Evolutionary conservation across 1,140 invertebrate genomes (phyloP), one percentile per base, ranked within the genome.

Genomic region (Cotesia glomerata): DNA sequence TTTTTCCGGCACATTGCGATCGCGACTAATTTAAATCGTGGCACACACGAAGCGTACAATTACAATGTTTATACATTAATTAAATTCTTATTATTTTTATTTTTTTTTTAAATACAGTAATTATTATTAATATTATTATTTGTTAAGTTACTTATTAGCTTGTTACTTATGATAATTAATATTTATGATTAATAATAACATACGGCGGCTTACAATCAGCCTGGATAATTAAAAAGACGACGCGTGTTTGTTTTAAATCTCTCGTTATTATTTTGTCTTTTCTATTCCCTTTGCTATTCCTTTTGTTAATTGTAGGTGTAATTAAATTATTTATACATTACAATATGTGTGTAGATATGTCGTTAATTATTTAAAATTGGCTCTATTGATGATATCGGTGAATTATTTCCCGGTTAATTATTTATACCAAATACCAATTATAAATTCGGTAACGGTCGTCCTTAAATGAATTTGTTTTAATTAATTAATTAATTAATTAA

Each of bases 31-130:
- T 14, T 35, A 13, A n/a, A 63, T 63, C 61, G 61, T 63, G 61
- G 61, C 61, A 63, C 51, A 35, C 35, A 58, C 61, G 65, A 71
- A 66, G 70, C 54, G 66, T 69, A 71, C 65, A 74, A 74, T 45
- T 74, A 74, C 51, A 67, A 52, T 71, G 70, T 75, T 73, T 62
- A 62, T 67, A 62, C 51, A 39, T 35, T 63, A 67, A 13, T 59
- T 73, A 61, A 68, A 63, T 59, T 54, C 52, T 36, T 36, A 67
- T 63, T 62, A 32, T 39, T 63, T 67, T 36, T 59, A 35, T 73
- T 61, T 58, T 59, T 56, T 13, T 52, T 68, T 54, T 61, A 45
- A 72, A 76, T 69, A 62, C 73, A 62, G 49, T 72, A 69, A 67
- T 72, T 69, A 9, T 70, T 72, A 70, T 67, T 63, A 34, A 7